Base-by-base conservation (phyloP, 2,888 invertebrate genomes). In the Theristus sp. region DNA sequence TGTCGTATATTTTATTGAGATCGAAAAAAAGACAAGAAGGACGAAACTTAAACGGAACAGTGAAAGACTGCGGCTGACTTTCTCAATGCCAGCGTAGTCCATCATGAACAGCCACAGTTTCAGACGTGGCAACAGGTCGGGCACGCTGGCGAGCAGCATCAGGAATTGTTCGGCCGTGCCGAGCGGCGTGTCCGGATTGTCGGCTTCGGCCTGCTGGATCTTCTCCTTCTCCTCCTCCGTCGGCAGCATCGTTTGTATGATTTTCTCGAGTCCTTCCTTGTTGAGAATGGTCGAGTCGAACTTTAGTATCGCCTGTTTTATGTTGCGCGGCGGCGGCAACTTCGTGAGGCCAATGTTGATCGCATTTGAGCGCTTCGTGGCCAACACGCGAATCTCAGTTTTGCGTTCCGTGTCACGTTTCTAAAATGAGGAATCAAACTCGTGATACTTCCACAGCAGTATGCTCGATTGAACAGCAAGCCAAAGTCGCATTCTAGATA, bases 271-370 rank as follows among this genome's bases (percentile, higher is more conserved):
- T 2, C 57, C 66, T 31, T 99, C 98, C 68, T 93, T 82, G 68
- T 93, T 98, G 77, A 99, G 88, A 56, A 98, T 90, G 1, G 93
- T 89, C 1, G 89, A 87, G 75, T 99, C 98, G 93, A 99, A 99
- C 79, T 98, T 99, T 75, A 98, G 80, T 65, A 93, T 90, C 29
- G 54, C 27, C 17, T 52, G 52, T 52, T 52, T 52, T 65, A 99
- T 99, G 10, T 94, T 89, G 65, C 93, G 83, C 0, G 94, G 89
- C 0, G 94, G 94, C 1, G 98, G 98, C 65, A 99, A 79, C 75
- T 94, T 96, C 27, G 96, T 99, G 85, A 99, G 87, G 24, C 94
- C 94, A 69, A 99, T 99, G 75, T 98, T 98, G 68, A 99, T 98
- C 53, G 93, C 94, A 76, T 98, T 98, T 10, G 98, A 98, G 65